Evolutionary conservation across 2,113 vertebrate genomes (phyloP), one percentile per base, ranked within the genome.

Genomic region (Oceanites oceanicus): DNA sequence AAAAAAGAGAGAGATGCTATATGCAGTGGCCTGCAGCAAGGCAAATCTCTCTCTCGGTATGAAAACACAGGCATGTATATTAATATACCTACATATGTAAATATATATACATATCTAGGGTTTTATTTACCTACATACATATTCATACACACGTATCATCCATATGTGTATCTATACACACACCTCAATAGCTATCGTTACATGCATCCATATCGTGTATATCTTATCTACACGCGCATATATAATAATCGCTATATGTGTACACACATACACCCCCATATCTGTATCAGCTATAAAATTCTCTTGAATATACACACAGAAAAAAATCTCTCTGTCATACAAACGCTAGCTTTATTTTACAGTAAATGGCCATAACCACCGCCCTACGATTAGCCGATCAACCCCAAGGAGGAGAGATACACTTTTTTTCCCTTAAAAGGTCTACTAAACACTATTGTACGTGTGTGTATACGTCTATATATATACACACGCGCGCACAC

Each of bases 371-470:
- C 91, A 94, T n/a, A 93, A 95, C 93, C 94, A 95, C 95, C 79
- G 68, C 96, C 77, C 92, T 90, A 15, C 61, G 62, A 75, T 78
- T 77, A 97, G 90, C 96, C 93, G 87, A 92, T 85, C 76, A 53
- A 74, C 59, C 11, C 86, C 79, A 66, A 95, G 92, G 97, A 97
- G 95, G 91, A 93, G 87, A 97, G 77, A 93, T 55, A 68, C 58
- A 34, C 94, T 97, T 94, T 92, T 53, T 90, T 94, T 96, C 96
- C 96, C 83, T 97, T 98, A 97, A 95, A 96, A 96, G 90, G 95
- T 96, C 91, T 94, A 75, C 96, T 75, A 92, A 94, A 80, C 83
- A 73, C 83, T 62, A n/a, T 74, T 80, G 78, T 91, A 59, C 80
- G 91, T 59, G 94, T 95, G 96, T 92, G 89, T 91, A 75, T 87